A percentile compares a stretch with the other conserved stretches of the same genome.
phyloP scores from a whole-genome alignment of 2,113 vertebrate genomes.

The Tursiops truncatus region DNA sequence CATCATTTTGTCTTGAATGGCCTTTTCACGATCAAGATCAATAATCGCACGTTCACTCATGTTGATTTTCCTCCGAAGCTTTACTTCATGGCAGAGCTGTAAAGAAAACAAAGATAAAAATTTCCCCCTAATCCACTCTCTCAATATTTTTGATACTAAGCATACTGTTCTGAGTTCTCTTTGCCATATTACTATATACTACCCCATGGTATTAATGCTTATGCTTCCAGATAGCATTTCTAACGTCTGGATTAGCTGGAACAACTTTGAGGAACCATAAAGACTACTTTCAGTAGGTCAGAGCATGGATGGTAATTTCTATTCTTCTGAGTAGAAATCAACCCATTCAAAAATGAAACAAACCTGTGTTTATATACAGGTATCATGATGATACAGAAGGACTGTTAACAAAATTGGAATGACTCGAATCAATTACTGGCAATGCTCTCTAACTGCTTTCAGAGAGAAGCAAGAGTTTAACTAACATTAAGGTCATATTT shows the following conservation, averaged over 20 bases:
- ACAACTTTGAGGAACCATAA: not conserved
- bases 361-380: not conserved
- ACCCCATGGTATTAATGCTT: not conserved
- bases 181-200: not conserved
- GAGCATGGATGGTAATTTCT: not conserved
- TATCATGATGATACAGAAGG: not conserved
- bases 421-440: not conserved
- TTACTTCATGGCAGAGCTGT: conserved; percentile 95
- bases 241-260: not conserved
- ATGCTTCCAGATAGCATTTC: not conserved
- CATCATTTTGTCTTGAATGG: conserved; percentile 74
- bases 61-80: conserved; percentile 86
- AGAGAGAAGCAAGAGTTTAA: not conserved
- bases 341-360: conserved; percentile 9
- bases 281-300: not conserved
- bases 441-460: not conserved
- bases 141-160: not conserved
- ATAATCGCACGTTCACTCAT: conserved; percentile 77
- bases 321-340: conserved; percentile 3
- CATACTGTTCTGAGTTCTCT: not conserved
- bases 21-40: conserved; percentile 69
- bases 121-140: not conserved
- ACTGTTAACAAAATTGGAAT: not conserved
- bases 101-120: conserved; percentile 63
- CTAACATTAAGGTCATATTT: not conserved